Evolutionary conservation across 2,888 invertebrate genomes (phyloP).

Genomic region (Cephus sareptanus): DNA sequence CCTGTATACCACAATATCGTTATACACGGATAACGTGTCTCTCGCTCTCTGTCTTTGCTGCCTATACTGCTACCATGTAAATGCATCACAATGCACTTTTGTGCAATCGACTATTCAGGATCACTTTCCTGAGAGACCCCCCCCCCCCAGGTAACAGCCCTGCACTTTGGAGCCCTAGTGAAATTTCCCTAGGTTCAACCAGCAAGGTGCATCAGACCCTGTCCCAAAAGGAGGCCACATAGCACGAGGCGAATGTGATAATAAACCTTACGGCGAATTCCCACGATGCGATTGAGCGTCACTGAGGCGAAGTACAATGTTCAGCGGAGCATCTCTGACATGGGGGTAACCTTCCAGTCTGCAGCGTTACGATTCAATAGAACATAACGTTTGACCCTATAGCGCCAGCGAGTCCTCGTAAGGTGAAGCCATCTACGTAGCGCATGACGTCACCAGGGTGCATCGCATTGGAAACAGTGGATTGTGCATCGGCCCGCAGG

Average conservation of each 20-base stretch:
- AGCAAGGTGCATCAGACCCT: neutral
- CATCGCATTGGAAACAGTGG: neutral
- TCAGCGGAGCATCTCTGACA: neutral
- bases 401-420: neutral
- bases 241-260: neutral
- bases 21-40: neutral
- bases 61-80: neutral
- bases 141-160: neutral
- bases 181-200: neutral
- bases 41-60: neutral
- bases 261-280: neutral
- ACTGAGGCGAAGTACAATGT: neutral
- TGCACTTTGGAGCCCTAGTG: neutral
- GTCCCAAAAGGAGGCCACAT: neutral
- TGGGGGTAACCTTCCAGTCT: neutral
- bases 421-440: neutral
- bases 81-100: neutral
- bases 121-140: neutral
- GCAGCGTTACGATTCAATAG: neutral
- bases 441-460: neutral
- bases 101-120: neutral
- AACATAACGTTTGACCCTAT: neutral
- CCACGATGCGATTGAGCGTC: neutral
- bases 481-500: neutral
- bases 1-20: neutral